A percentile compares a stretch with the other conserved stretches of the same genome.
phyloP scores from a whole-genome alignment of 2,888 invertebrate genomes.

The Calephelis perditalis region DNA sequence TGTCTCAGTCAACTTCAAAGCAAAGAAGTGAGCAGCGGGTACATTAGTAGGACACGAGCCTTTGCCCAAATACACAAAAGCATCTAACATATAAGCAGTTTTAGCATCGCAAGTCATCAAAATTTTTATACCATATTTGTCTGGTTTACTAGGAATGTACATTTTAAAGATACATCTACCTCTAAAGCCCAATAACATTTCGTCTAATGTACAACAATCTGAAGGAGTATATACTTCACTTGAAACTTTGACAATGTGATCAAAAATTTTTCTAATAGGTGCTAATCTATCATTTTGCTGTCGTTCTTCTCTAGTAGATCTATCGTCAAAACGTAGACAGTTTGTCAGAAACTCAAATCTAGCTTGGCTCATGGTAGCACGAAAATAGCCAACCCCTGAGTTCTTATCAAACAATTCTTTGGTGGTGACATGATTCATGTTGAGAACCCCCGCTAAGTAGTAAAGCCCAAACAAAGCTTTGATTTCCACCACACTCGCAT shows the following conservation, averaged over 20 bases:
- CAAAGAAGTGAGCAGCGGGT: neutral
- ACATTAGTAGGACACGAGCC: neutral
- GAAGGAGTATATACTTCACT: neutral
- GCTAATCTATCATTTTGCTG: too few relatives aligned
- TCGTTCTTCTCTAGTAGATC: conserved; percentile 20
- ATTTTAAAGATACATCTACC: neutral
- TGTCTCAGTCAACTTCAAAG: neutral
- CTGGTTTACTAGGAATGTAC: neutral
- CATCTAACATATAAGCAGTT: neutral
- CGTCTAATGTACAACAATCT: neutral
- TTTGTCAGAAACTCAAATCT: conserved; percentile 26
- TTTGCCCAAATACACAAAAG: neutral
- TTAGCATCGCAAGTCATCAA: neutral
- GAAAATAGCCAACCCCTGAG: conserved; percentile 26
- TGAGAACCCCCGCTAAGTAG: conserved; percentile 25
- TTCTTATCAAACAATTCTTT: conserved; percentile 27
- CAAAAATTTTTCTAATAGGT: too few relatives aligned
- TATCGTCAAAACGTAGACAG: conserved; percentile 24
- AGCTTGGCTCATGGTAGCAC: conserved; percentile 24
- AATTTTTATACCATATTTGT: neutral
- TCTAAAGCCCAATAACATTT: neutral
- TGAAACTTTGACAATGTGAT: neutral
- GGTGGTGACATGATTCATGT: conserved; percentile 26
- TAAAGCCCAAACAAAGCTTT: conserved; percentile 27
- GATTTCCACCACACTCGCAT: conserved; percentile 23